Base-by-base conservation (phyloP, 2,888 invertebrate genomes). In the Ennomos quercinarius region DNA sequence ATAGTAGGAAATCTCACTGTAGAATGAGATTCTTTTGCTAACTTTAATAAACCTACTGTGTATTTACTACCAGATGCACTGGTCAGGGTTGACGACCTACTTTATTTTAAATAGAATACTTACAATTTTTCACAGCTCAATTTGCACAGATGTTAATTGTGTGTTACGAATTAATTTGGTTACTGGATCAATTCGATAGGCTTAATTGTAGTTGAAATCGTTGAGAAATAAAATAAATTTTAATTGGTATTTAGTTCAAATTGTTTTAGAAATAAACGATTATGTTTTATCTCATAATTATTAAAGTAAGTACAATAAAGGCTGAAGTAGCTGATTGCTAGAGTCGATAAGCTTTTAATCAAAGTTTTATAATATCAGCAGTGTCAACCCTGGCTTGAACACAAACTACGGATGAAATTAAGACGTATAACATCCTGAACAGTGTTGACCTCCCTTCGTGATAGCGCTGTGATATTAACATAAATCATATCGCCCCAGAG, bases 351-450 rank as follows among this genome's bases (percentile, higher is more conserved):
- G 48, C n/a, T 47, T 27, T 43, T 49, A 46, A 57, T 53, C 44
- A 36, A 37, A 34, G 38, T 55, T 45, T 50, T 56, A 52, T 61
- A 52, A 40, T 17, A 27, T 60, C 50, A 53, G 46, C 27, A 13
- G 46, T 61, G 63, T 51, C 63, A 73, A 67, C 69, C 72, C 70
- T 65, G 46, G 54, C 39, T 45, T 45, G 45, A 51, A 59, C 51
- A 53, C 65, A 65, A 70, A 70, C 67, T 73, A 70, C 63, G 72
- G 72, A 75, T 78, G 76, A 81, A 82, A 83, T 86, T 83, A 83
- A 87, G 85, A 84, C 76, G 78, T 78, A 66, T 78, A 79, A 81
- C 84, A 86, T 86, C 85, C 83, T 87, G 82, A 81, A 74, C 74
- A 76, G 68, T 72, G 74, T 75, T 83, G 84, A 83, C 85, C 82